Evolutionary conservation across 92 coral and sea anemone genomes (phyloP).

Genomic region (Bergia sp.): DNA sequence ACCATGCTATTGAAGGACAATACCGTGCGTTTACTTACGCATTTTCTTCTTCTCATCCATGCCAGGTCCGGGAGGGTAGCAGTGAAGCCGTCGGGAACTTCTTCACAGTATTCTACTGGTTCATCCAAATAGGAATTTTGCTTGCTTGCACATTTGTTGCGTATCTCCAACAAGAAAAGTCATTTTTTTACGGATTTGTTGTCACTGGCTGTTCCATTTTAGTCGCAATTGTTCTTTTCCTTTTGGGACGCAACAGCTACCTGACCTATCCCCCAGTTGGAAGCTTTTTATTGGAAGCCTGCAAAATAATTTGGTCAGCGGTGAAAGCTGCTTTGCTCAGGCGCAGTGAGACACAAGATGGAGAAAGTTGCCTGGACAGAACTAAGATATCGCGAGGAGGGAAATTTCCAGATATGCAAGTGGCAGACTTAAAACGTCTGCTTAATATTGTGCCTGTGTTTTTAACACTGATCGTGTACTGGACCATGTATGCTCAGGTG

Average conservation of each 20-base stretch:
- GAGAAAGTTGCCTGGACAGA: constrained; percentile 66
- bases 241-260: constrained; percentile 60
- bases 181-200: constrained; percentile 74
- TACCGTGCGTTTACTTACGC: too few species aligned
- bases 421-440: constrained; percentile 70
- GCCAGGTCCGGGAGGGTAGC: constrained; percentile 44
- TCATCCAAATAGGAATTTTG: constrained; percentile 63
- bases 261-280: constrained; percentile 59
- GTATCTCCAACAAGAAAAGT: constrained; percentile 72
- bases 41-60: not conserved
- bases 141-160: constrained; percentile 71
- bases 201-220: constrained; percentile 53
- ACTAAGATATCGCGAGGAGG: constrained; percentile 61
- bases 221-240: constrained; percentile 53
- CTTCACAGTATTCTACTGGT: constrained; percentile 83
- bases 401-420: constrained; percentile 57
- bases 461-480: constrained; percentile 63
- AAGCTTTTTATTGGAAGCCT: constrained; percentile 51
- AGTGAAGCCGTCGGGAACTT: constrained; percentile 47
- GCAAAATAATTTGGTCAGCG: constrained; percentile 57
- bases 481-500: constrained; percentile 83
- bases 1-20: too few species aligned
- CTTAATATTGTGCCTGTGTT: constrained; percentile 74
- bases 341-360: not conserved
- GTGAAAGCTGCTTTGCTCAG: constrained; percentile 18